Evolutionary conservation across 2,113 vertebrate genomes (phyloP).

Genomic region (Artemisiospiza belli): DNA sequence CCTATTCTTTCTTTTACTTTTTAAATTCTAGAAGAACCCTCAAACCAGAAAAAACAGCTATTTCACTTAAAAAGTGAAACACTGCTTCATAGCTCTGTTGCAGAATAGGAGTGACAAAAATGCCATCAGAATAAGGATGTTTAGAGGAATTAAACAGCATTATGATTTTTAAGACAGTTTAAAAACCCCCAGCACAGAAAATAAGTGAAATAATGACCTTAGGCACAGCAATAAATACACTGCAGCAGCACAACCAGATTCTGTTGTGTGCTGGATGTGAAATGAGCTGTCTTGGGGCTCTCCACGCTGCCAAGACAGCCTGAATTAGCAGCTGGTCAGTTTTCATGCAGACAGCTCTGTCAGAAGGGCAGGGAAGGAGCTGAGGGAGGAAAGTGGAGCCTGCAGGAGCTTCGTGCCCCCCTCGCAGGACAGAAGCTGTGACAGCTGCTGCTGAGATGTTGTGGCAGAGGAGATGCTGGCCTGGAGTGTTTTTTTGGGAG

Average conservation of each 20-base stretch:
- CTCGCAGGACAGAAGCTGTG: not conserved
- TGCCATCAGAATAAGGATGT: not conserved
- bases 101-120: not conserved
- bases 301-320: not conserved
- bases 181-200: not conserved
- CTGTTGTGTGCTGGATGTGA: not conserved
- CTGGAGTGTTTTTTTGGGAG: not conserved
- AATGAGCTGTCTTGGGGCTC: not conserved
- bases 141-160: not conserved
- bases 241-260: not conserved
- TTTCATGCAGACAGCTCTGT: not conserved
- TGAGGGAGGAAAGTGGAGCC: not conserved
- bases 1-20: not conserved
- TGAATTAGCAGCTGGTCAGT: not conserved
- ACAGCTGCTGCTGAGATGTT: not conserved
- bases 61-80: not conserved
- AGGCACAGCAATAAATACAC: not conserved
- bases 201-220: not conserved
- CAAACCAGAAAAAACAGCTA: not conserved
- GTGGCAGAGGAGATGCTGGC: not conserved
- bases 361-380: slow-evolving; percentile 3
- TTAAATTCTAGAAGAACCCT: not conserved
- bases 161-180: not conserved
- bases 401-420: not conserved
- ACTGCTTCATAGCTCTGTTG: not conserved